Base-by-base conservation (phyloP, 2,797 vertebrate genomes). In the Sebastes kiyomatsui region DNA sequence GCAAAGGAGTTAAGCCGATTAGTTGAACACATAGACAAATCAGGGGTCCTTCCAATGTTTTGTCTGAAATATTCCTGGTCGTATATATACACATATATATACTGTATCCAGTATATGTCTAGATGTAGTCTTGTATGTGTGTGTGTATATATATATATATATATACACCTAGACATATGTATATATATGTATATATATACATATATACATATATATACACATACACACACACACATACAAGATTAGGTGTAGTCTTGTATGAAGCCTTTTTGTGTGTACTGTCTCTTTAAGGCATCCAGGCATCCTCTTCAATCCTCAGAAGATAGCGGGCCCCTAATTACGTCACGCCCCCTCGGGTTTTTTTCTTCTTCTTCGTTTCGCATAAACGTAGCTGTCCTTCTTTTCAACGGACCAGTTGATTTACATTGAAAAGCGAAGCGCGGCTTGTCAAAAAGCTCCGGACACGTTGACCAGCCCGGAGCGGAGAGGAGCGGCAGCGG, bases 231-330 rank as follows among this genome's bases (percentile, higher is more conserved):
- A 46, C 16, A 46, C 16, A 18, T 7, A 46, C 16, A 46, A 38
- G 35, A 38, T 38, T 38, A 38, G 5, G 35, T 23, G 67, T 12
- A 3, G n/a, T 52, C 7, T 4, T 10, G 28, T 22, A 3, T 22
- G 5, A 2, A 14, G 7, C 14, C 2, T 42, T 38, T 42, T 22
- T 18, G 9, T 27, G 2, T 18, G 69, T 65, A 56, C 92, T 93
- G 93, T 89, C 87, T 65, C 94, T 95, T 95, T 95, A 93, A 92
- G 14, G 71, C 74, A 66, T 77, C 73, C 25, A 92, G 13, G 71
- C 72, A 66, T 77, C 71, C 18, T 74, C 65, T 87, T 56, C 77
- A 74, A 82, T 90, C 81, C 59, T 67, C 72, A 72, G 14, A 77
- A 93, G 90, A 93, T 89, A 92, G 90, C 81, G 81, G 74, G 60